Conservation (phyloP, 2,113 vertebrate species). For the Rhinoderma darwinii region DNA sequence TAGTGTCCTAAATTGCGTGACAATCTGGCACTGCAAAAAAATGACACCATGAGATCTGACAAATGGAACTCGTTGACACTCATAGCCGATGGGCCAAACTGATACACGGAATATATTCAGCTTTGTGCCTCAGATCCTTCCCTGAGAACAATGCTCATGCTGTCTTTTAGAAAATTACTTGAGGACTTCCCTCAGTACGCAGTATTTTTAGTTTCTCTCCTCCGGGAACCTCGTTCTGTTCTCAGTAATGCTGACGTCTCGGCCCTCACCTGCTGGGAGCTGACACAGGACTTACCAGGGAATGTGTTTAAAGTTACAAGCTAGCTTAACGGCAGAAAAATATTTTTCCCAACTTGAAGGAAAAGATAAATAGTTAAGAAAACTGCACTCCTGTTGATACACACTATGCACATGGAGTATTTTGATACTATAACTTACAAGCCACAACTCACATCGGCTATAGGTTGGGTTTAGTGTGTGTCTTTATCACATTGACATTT, state of each 20-base stretch:
- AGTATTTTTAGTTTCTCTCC: constrained; percentile 47
- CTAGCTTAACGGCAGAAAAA: constrained; percentile 9
- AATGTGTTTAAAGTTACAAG: constrained; percentile 29
- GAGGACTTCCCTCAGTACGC: constrained; percentile 21
- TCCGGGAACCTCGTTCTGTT: constrained; percentile 9
- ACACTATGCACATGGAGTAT: not conserved
- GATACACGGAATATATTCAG: not conserved
- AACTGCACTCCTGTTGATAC: not conserved
- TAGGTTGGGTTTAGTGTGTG: not conserved
- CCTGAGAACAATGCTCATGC: not conserved
- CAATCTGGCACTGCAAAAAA: not conserved
- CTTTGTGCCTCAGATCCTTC: not conserved
- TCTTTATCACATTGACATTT: too few species aligned
- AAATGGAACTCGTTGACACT: not conserved
- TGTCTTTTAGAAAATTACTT: constrained; percentile 5
- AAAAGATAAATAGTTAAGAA: not conserved
- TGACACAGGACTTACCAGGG: constrained; percentile 34
- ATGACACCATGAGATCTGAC: not conserved
- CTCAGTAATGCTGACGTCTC: constrained; percentile 46
- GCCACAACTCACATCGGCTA: not conserved
- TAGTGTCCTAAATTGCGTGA: not conserved
- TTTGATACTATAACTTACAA: not conserved
- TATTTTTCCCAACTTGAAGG: not conserved
- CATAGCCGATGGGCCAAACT: not conserved
- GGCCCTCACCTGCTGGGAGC: constrained; percentile 50